Evolutionary conservation across 2,888 invertebrate genomes (phyloP).

Genomic region (Ashinkailepas kermadecensis): DNA sequence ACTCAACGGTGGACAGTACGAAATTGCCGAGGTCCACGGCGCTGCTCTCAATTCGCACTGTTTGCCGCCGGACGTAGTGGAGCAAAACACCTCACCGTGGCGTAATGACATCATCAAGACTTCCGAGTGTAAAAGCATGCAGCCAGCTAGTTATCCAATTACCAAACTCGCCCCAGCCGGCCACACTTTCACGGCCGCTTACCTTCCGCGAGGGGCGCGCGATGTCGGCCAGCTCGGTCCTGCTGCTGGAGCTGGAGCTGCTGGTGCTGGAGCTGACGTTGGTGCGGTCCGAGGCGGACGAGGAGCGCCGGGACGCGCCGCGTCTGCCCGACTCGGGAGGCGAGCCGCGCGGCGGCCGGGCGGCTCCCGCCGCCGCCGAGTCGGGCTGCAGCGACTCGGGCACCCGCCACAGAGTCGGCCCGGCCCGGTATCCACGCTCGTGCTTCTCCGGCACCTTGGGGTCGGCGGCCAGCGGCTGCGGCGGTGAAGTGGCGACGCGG

Average conservation of each 20-base stretch:
- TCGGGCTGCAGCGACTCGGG: conserved; percentile 15
- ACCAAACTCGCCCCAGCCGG: no score
- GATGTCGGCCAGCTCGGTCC: not conserved
- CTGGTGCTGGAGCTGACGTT: conserved; percentile 2
- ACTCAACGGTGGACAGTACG: no score
- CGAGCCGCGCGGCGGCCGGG: not conserved
- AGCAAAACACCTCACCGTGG: no score
- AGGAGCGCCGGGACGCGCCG: conserved; percentile 3
- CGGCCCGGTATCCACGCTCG: conserved; percentile 15
- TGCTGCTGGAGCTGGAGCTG: not conserved
- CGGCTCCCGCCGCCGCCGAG: not conserved
- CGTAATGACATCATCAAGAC: no score
- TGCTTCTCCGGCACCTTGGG: conserved; percentile 21
- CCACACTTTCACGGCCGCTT: no score
- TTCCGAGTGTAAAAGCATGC: no score
- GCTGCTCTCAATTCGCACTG: no score
- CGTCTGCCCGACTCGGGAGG: not conserved
- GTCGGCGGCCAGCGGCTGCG: not conserved
- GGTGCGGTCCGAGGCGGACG: not conserved
- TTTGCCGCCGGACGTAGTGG: no score
- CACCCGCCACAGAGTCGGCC: conserved; percentile 9
- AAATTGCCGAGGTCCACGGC: no score
- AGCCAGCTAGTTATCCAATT: no score
- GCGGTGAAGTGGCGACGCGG: conserved; percentile 25
- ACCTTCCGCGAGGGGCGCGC: no score